Percentiles rank a stretch among this genome's conserved stretches.
Evolutionary conservation across 2,888 invertebrate genomes (phyloP).

Genomic region (Lymantria dispar): DNA sequence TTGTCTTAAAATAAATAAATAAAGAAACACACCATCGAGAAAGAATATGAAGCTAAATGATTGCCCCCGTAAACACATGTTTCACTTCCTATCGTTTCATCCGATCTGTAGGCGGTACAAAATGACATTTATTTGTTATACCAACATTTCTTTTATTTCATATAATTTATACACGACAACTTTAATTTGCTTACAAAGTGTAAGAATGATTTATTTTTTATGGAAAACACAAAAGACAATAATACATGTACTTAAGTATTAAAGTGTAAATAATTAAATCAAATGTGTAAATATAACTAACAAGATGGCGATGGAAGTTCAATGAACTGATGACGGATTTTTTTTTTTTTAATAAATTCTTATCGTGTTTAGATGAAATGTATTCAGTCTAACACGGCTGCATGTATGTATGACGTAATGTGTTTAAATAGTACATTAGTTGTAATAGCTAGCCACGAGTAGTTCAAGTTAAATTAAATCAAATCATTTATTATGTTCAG

Average conservation of each 20-base stretch:
- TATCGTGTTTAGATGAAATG: neutral
- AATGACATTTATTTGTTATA: slow-evolving; percentile 5
- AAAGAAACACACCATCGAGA: slow-evolving; percentile 4
- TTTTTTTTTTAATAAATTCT: neutral
- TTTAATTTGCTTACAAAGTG: neutral
- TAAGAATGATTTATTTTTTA: neutral
- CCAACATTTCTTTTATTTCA: slow-evolving; percentile 6
- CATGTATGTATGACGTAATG: too few relatives aligned
- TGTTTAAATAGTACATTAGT: too few relatives aligned
- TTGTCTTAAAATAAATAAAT: slow-evolving; percentile 1
- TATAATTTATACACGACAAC: slow-evolving; percentile 4
- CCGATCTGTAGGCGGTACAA: slow-evolving; percentile 8
- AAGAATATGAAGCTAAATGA: slow-evolving; percentile 7
- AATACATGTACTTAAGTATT: neutral
- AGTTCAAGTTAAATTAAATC: too few relatives aligned
- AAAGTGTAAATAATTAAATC: neutral
- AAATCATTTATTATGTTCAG: too few relatives aligned
- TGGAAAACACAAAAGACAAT: neutral
- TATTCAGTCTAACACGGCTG: too few relatives aligned
- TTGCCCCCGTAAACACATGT: slow-evolving; percentile 11
- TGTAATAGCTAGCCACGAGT: too few relatives aligned
- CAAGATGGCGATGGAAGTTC: neutral
- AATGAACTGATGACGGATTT: neutral
- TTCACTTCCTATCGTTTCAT: slow-evolving; percentile 10
- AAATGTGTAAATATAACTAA: neutral